phyloP scores from a whole-genome alignment of 2,888 invertebrate species.

The Bellardia bayeri region DNA sequence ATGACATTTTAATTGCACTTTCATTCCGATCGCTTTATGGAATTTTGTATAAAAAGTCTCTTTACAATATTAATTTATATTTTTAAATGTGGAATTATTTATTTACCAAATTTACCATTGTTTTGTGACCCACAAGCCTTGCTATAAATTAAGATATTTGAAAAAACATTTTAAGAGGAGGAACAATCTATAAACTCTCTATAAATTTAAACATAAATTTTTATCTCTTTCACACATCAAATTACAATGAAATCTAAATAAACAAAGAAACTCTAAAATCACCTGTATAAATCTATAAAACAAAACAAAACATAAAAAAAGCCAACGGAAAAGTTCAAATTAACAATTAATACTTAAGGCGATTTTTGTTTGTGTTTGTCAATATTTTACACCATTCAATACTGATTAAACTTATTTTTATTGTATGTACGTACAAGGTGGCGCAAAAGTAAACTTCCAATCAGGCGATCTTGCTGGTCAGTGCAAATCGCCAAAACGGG shows the following conservation, averaged over 20 bases:
- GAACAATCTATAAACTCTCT: not conserved
- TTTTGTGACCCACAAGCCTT: slow-evolving; percentile 39
- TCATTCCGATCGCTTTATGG: no score
- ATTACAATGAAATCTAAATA: slow-evolving; percentile 37
- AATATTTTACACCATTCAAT: slow-evolving; percentile 16
- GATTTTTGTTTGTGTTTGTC: slow-evolving; percentile 38
- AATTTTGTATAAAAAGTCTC: no score
- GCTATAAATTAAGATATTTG: slow-evolving; percentile 27
- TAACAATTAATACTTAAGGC: slow-evolving; percentile 37
- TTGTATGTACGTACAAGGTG: no score
- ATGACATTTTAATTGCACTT: no score
- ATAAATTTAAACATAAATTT: slow-evolving; percentile 22
- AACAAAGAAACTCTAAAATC: slow-evolving; percentile 32
- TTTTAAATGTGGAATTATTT: no score
- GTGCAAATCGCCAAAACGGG: no score
- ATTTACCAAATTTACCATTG: not conserved
- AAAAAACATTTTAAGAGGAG: slow-evolving; percentile 19
- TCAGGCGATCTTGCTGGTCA: no score
- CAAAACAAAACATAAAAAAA: slow-evolving; percentile 13
- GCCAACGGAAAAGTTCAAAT: slow-evolving; percentile 62
- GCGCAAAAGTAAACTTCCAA: no score
- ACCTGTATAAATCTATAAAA: slow-evolving; percentile 43
- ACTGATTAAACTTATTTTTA: slow-evolving; percentile 39
- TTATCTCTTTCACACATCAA: slow-evolving; percentile 2
- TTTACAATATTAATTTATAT: no score